Conservation (phyloP, 2,888 invertebrate species). For the Galeruca laticollis region DNA sequence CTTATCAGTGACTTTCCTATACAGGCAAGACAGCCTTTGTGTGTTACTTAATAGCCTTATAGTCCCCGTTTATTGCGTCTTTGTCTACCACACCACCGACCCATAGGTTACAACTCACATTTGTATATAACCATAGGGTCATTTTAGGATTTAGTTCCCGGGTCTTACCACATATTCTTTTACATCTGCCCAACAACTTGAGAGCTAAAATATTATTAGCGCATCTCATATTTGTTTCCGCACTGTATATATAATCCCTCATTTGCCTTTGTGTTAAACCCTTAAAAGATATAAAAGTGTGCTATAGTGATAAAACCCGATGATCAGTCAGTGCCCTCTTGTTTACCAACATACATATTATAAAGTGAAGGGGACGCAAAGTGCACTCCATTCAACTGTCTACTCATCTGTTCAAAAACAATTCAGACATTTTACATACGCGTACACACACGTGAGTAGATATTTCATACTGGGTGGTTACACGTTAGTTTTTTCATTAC, state of each 20-base stretch:
- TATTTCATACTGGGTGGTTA: not conserved
- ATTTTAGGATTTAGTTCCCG: no score
- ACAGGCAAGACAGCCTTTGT: no score
- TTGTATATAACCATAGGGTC: no score
- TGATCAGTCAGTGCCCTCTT: not conserved
- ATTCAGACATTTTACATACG: constrained; percentile 9
- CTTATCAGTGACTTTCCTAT: no score
- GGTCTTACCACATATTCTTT: no score
- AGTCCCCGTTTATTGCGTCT: no score
- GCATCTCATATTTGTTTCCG: not conserved
- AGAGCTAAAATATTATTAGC: no score
- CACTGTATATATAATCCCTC: not conserved
- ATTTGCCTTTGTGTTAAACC: not conserved
- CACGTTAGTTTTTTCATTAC: not conserved
- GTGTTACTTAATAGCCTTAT: no score
- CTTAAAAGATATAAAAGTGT: constrained; percentile 1
- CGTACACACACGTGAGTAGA: not conserved
- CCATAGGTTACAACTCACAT: no score
- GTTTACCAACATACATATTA: constrained; percentile 14
- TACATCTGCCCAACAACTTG: no score
- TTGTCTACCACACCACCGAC: no score
- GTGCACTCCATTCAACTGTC: constrained; percentile 18
- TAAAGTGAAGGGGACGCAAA: constrained; percentile 3
- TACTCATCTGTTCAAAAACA: constrained; percentile 12
- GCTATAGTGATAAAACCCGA: constrained; percentile 1